Evolutionary conservation across 2,797 vertebrate species (phyloP), one percentile per base, ranked within the genome.

Genomic region (Pangasius krempfi): DNA sequence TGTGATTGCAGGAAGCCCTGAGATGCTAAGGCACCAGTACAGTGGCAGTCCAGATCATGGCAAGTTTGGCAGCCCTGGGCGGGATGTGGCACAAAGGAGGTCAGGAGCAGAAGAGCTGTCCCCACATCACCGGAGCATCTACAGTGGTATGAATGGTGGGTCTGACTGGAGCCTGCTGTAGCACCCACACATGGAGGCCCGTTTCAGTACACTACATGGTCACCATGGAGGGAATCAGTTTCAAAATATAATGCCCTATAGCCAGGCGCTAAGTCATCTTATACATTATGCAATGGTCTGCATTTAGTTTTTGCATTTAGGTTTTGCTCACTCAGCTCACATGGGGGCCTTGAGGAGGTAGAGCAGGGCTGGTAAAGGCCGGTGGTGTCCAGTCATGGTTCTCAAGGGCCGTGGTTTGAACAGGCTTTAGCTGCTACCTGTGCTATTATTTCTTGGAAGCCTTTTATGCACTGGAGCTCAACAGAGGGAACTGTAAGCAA

Each of bases 121-220:
- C 66, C 95, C 97, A 89, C 97, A 98, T 94, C 98, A 98, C 94
- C 96, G 97, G 91, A 97, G 95, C 94, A 95, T 98, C 94, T 99
- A 99, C 97, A 98, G 97, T 92, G 98, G 98, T 96, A 98, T 98
- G 98, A 97, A 97, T 72, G 97, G 97, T 97, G 96, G 93, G 90
- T 93, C 91, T 52, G 76, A 89, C 85, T 89, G 91, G 91, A 91
- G 91, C 91, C 90, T 91, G 85, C 92, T 92, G 54, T 92, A 92
- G 90, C 89, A 91, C 79, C 88, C 64, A 89, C 85, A 90, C 68
- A 84, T 18, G 83, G 86, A 91, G 89, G 84, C 73, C 70, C 47
- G 84, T 70, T 89, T 92, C 50, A 90, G 70, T 85, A 84, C 66
- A 89, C 22, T 70, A 91, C 83, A 92, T 89, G 47, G 82, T 90